These are phyloP conservation scores for Tautogolabrus adspersus DNA, from an alignment of 2,113 vertebrate genomes.

Conservation along the genomic window DNA sequence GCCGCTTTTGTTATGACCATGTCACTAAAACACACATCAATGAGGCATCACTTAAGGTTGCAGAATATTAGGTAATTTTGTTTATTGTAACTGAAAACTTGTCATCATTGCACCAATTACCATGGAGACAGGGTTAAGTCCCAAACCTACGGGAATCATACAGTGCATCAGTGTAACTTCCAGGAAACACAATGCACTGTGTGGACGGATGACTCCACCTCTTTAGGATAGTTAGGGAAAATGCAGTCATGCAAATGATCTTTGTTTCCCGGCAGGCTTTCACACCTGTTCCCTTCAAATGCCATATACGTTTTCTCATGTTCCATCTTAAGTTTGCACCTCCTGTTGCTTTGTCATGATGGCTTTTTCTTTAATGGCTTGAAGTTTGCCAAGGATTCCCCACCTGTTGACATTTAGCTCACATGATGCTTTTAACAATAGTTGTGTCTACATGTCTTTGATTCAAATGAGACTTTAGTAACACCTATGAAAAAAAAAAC, in stretches of 20 bases:
- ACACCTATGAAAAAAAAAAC: neutral
- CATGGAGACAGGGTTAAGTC: conserved; percentile 77
- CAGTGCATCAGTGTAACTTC: conserved; percentile 66
- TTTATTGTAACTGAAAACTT: conserved; percentile 73
- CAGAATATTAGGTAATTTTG: conserved; percentile 53
- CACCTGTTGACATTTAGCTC: neutral
- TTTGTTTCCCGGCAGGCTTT: conserved; percentile 42
- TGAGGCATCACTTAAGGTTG: conserved; percentile 41
- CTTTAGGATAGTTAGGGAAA: conserved; percentile 44
- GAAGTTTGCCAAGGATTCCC: conserved; percentile 21
- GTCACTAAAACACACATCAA: conserved; percentile 33
- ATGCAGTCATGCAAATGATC: conserved; percentile 58
- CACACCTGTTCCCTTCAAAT: conserved; percentile 24
- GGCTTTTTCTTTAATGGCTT: neutral
- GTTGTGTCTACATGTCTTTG: neutral
- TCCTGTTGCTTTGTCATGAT: conserved; percentile 5
- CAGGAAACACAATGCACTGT: conserved; percentile 53
- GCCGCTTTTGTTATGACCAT: conserved; percentile 26
- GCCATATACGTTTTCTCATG: neutral
- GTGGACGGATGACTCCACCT: conserved; percentile 60
- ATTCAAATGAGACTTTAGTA: conserved; percentile 8
- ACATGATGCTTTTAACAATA: neutral
- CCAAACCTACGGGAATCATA: conserved; percentile 65
- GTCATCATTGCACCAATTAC: conserved; percentile 77
- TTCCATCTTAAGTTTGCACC: neutral